phyloP scores from a whole-genome alignment of 2,113 vertebrate genomes.

The Gasterosteus aculeatus region DNA sequence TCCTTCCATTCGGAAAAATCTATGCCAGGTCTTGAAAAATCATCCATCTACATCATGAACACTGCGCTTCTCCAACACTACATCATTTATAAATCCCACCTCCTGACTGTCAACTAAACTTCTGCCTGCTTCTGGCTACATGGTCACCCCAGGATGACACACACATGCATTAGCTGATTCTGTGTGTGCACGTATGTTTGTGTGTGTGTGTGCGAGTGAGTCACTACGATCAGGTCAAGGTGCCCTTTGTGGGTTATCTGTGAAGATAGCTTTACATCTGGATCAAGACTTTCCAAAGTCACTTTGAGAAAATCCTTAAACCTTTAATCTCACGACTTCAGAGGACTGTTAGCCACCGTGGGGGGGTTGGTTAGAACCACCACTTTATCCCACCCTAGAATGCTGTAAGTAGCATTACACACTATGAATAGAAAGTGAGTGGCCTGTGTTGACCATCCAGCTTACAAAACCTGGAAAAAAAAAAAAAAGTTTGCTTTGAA shows the following conservation, averaged over 20 bases:
- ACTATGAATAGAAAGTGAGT: constrained; percentile 15
- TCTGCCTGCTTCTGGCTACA: not conserved
- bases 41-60: not conserved
- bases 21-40: not conserved
- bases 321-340: constrained; percentile 10
- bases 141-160: not conserved
- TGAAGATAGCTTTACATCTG: constrained; percentile 26
- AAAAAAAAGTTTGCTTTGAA: constrained; percentile 24
- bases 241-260: constrained; percentile 52
- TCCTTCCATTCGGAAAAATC: not conserved
- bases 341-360: constrained; percentile 13
- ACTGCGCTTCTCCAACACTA: not conserved
- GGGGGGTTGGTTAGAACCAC: constrained; percentile 17
- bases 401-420: not conserved
- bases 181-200: not conserved
- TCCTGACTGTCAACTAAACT: not conserved
- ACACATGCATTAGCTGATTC: not conserved
- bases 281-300: constrained; percentile 16
- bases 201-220: not conserved
- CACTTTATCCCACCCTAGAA: constrained; percentile 3
- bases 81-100: not conserved
- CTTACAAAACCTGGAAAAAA: constrained; percentile 26
- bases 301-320: constrained; percentile 4
- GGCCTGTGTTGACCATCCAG: constrained; percentile 16
- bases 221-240: constrained; percentile 41